Percentiles rank a stretch among this genome's conserved stretches.
These are phyloP conservation scores for Portevinia maculata DNA, from an alignment of 2,888 invertebrate genomes.

Conservation along the genomic window DNA sequence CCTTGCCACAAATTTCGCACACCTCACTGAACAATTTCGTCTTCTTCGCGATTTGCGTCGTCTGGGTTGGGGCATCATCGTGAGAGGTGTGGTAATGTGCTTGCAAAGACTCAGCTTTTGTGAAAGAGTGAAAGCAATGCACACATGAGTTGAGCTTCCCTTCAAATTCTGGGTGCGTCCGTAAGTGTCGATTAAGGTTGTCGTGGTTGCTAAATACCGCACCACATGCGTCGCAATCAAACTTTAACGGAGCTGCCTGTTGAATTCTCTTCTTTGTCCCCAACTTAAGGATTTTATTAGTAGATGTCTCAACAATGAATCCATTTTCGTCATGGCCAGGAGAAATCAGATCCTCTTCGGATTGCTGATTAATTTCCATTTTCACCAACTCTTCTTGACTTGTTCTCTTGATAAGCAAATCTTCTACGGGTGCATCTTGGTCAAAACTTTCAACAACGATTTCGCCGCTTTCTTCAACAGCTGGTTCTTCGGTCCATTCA, in stretches of 20 bases:
- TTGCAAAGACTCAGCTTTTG: slow-evolving; percentile 81
- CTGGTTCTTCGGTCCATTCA: slow-evolving; percentile 1
- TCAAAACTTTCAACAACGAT: background rate
- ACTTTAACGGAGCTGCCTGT: slow-evolving; percentile 51
- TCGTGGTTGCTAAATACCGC: slow-evolving; percentile 78
- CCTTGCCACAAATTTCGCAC: slow-evolving; percentile 77
- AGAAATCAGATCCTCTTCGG: slow-evolving; percentile 22
- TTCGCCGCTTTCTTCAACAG: background rate
- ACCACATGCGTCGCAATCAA: slow-evolving; percentile 78
- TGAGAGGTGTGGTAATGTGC: slow-evolving; percentile 78
- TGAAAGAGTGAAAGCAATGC: slow-evolving; percentile 42
- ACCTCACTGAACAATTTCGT: slow-evolving; percentile 11
- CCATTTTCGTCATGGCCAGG: background rate
- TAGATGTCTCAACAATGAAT: slow-evolving; percentile 12
- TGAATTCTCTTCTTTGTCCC: slow-evolving; percentile 28
- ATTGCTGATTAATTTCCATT: background rate
- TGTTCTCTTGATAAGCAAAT: background rate
- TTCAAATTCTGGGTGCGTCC: slow-evolving; percentile 66
- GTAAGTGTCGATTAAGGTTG: slow-evolving; percentile 78
- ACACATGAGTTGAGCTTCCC: slow-evolving; percentile 29
- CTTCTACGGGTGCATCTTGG: background rate
- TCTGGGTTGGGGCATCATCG: background rate
- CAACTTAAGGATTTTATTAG: slow-evolving; percentile 5
- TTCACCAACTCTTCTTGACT: background rate
- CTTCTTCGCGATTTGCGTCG: slow-evolving; percentile 1